Conservation (phyloP, 1,140 invertebrate species). For the Stegodyphus mimosarum region DNA sequence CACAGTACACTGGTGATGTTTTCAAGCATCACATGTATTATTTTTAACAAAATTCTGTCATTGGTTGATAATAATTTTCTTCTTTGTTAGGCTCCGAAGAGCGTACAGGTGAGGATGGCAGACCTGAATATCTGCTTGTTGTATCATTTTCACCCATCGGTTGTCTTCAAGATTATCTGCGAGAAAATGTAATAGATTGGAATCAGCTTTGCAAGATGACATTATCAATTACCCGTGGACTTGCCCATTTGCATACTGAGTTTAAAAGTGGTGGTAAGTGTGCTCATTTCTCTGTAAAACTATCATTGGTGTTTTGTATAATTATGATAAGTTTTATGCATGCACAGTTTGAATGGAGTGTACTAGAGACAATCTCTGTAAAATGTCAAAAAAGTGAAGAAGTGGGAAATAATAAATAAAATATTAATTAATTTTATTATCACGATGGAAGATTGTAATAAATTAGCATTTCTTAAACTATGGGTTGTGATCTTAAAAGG, state of each 20-base stretch:
- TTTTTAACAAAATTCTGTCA: background rate
- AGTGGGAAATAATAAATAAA: too few species aligned
- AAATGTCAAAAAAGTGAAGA: too few species aligned
- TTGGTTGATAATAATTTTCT: background rate
- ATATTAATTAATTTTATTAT: too few species aligned
- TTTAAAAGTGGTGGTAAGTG: slow-evolving; percentile 71
- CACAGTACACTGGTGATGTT: too few species aligned
- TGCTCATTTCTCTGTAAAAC: background rate
- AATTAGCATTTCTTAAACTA: too few species aligned
- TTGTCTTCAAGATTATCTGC: slow-evolving; percentile 79
- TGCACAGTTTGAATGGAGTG: too few species aligned
- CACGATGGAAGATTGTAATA: too few species aligned
- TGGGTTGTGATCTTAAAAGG: too few species aligned
- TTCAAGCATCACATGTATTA: too few species aligned
- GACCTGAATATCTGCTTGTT: slow-evolving; percentile 74
- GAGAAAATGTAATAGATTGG: slow-evolving; percentile 78
- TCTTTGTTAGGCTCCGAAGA: slow-evolving; percentile 76
- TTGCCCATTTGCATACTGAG: slow-evolving; percentile 85
- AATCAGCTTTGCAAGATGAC: slow-evolving; percentile 79
- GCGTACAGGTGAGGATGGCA: slow-evolving; percentile 72
- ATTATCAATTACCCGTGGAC: slow-evolving; percentile 78
- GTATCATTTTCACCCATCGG: slow-evolving; percentile 78
- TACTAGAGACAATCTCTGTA: too few species aligned
- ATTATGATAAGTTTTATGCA: too few species aligned
- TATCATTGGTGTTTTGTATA: too few species aligned